These are phyloP conservation scores for Holotrichia oblita DNA, from an alignment of 1,140 invertebrate species.

Conservation along the genomic window DNA sequence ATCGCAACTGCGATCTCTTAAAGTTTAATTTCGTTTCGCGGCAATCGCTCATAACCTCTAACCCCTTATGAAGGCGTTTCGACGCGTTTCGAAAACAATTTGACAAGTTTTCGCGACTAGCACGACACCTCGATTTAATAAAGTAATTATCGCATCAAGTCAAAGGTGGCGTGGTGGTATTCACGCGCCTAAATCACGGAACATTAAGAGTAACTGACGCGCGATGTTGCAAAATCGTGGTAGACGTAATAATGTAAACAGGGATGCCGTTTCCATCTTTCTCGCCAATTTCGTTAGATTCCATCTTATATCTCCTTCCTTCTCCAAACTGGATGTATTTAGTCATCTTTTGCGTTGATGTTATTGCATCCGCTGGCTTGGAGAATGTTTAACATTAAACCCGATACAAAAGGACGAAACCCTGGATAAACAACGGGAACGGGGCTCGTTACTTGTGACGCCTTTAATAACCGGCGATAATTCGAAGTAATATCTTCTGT, in stretches of 20 bases:
- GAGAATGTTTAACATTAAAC: constrained; percentile 3
- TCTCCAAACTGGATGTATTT: neutral
- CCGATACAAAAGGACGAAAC: neutral
- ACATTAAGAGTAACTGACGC: neutral
- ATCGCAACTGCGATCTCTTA: neutral
- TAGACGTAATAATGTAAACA: too few relatives aligned
- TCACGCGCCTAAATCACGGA: neutral
- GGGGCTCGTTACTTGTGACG: neutral
- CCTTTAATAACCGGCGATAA: neutral
- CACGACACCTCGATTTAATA: constrained; percentile 20
- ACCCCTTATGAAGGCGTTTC: neutral
- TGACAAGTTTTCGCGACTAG: constrained; percentile 1
- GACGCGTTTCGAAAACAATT: constrained; percentile 3
- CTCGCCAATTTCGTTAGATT: too few relatives aligned
- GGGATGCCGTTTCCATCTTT: too few relatives aligned
- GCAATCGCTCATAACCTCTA: neutral
- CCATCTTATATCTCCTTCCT: too few relatives aligned
- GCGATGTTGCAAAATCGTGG: neutral
- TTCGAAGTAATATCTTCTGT: neutral
- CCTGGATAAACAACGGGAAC: neutral
- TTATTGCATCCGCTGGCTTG: neutral
- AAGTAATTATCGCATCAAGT: constrained; percentile 16
- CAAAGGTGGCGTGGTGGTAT: neutral
- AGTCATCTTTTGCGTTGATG: neutral
- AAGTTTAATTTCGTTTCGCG: constrained; percentile 16